phyloP scores from a whole-genome alignment of 2,888 invertebrate genomes.

The Diaphora mendica region DNA sequence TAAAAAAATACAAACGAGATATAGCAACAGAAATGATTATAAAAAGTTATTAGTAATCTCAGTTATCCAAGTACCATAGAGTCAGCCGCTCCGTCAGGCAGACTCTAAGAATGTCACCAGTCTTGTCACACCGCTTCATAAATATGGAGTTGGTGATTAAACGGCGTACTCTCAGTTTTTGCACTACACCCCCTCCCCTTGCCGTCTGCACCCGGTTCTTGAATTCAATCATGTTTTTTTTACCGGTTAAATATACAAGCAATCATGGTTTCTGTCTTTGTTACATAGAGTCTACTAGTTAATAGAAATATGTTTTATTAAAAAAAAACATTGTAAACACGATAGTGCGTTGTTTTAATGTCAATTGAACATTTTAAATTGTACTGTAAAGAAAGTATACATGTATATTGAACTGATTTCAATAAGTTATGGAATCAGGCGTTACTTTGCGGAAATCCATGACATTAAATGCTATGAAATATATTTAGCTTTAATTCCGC shows the following conservation, averaged over 20 bases:
- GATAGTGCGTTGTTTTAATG: background rate
- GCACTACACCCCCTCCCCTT: conserved; percentile 55
- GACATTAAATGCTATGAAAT: no score
- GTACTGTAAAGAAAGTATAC: background rate
- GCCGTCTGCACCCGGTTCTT: conserved; percentile 42
- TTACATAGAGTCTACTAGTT: conserved; percentile 28
- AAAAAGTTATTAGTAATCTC: conserved; percentile 60
- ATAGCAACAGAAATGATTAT: conserved; percentile 40
- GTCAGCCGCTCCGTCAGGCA: conserved; percentile 44
- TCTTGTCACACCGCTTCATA: conserved; percentile 73
- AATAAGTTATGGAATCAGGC: no score
- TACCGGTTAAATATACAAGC: conserved; percentile 32
- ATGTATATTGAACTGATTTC: background rate
- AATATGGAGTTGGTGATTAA: conserved; percentile 82
- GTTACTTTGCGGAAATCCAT: no score
- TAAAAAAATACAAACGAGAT: conserved; percentile 27
- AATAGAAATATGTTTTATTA: conserved; percentile 29
- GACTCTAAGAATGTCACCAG: conserved; percentile 78
- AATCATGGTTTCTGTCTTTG: conserved; percentile 39
- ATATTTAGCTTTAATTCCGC: no score
- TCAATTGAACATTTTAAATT: background rate
- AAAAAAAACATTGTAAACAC: conserved; percentile 27
- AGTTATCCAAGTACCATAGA: conserved; percentile 49
- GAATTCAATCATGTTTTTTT: conserved; percentile 56
- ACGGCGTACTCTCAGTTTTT: conserved; percentile 71